phyloP scores from a whole-genome alignment of 2,888 invertebrate species.

The Bedellia somnulentella region DNA sequence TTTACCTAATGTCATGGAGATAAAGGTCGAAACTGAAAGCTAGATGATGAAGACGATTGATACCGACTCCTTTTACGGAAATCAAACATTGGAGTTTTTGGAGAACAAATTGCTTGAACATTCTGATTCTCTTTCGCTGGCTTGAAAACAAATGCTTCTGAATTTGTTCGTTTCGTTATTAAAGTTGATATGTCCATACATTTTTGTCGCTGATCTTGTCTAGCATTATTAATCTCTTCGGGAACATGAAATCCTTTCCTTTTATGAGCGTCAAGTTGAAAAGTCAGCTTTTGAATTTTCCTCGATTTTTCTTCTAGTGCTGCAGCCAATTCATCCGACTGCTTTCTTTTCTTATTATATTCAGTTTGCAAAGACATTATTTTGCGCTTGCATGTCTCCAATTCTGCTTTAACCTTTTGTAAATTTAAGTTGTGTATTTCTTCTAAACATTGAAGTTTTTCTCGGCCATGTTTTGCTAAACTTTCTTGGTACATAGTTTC shows the following conservation, averaged over 20 bases:
- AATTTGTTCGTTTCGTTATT: slow-evolving; percentile 29
- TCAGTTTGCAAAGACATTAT: slow-evolving; percentile 39
- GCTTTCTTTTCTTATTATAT: slow-evolving; percentile 41
- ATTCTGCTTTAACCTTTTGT: slow-evolving; percentile 47
- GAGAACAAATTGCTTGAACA: slow-evolving; percentile 18
- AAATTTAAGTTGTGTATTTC: slow-evolving; percentile 42
- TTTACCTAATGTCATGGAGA: slow-evolving; percentile 18
- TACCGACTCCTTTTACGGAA: slow-evolving; percentile 29
- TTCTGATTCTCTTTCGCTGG: slow-evolving; percentile 34
- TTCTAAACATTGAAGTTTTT: slow-evolving; percentile 45
- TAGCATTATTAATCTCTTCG: slow-evolving; percentile 21
- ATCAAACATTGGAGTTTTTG: slow-evolving; percentile 45
- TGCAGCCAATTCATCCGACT: slow-evolving; percentile 42
- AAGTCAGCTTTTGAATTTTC: slow-evolving; percentile 47
- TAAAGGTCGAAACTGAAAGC: slow-evolving; percentile 38
- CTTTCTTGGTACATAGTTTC: slow-evolving; percentile 52
- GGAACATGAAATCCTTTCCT: slow-evolving; percentile 31
- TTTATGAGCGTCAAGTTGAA: slow-evolving; percentile 41
- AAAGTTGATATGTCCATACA: slow-evolving; percentile 46
- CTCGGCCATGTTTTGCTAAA: slow-evolving; percentile 43
- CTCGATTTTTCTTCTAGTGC: slow-evolving; percentile 41
- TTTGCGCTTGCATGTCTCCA: slow-evolving; percentile 48
- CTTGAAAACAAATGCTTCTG: slow-evolving; percentile 38
- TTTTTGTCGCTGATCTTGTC: slow-evolving; percentile 25
- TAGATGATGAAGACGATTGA: no score